Conservation (phyloP, 2,113 vertebrate species). For the Semnopithecus entellus region DNA sequence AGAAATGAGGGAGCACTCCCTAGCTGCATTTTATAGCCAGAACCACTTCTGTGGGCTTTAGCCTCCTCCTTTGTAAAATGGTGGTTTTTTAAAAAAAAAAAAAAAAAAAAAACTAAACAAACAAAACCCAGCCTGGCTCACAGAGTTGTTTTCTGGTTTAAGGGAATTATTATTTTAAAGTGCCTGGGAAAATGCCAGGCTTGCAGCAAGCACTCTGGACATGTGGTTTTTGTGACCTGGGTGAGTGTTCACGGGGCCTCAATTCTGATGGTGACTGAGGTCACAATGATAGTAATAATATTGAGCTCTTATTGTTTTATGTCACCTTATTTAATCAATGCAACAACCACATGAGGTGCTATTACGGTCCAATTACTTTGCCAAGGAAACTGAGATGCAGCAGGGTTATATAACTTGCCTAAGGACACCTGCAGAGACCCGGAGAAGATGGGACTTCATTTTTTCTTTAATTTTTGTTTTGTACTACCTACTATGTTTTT, state of each 20-base stretch:
- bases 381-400: neutral
- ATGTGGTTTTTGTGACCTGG: neutral
- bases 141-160: neutral
- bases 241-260: accelerated
- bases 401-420: neutral
- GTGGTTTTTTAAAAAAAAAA: neutral
- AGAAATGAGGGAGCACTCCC: neutral
- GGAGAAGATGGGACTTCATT: neutral
- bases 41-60: neutral
- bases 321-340: neutral
- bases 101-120: neutral
- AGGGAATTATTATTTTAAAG: neutral
- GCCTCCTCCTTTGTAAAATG: neutral
- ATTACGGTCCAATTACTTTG: neutral
- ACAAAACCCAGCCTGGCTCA: neutral
- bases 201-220: accelerated
- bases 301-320: neutral
- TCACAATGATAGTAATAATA: accelerated
- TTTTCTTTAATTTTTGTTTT: neutral
- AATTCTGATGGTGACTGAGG: neutral
- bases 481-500: too few species aligned
- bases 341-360: too few species aligned
- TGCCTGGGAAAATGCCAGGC: accelerated
- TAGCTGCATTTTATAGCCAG: neutral
- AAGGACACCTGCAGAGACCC: neutral